phyloP scores from a whole-genome alignment of 2,113 vertebrate species.

The Reinhardtius hippoglossoides region DNA sequence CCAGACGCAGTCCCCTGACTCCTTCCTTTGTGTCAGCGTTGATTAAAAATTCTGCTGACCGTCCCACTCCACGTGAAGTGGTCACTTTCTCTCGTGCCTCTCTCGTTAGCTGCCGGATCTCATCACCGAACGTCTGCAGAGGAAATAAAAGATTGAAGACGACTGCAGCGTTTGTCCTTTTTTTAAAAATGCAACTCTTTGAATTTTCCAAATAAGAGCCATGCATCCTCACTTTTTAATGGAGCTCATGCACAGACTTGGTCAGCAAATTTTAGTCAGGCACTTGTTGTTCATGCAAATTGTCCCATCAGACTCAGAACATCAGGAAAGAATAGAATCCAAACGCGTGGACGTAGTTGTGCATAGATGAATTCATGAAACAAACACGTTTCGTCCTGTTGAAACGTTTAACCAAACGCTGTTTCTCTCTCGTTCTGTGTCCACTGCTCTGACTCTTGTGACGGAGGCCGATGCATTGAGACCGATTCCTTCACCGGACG shows the following conservation, averaged over 20 bases:
- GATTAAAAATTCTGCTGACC: constrained; percentile 42
- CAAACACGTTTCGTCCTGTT: background rate
- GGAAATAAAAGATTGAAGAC: background rate
- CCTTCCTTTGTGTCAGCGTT: constrained; percentile 5
- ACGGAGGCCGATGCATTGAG: constrained; percentile 44
- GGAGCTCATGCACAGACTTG: background rate
- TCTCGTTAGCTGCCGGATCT: constrained; percentile 21
- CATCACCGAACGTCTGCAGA: constrained; percentile 20
- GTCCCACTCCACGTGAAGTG: constrained; percentile 20
- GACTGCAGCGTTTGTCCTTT: background rate
- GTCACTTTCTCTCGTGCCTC: constrained; percentile 11
- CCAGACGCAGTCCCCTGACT: constrained; percentile 13
- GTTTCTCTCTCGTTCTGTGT: constrained; percentile 6
- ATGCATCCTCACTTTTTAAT: background rate
- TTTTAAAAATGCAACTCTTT: background rate
- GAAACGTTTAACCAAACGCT: background rate
- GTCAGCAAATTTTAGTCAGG: background rate
- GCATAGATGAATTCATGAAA: background rate
- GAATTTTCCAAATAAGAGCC: background rate
- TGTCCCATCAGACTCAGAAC: background rate
- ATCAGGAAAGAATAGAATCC: background rate
- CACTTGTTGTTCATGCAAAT: background rate
- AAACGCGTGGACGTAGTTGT: background rate
- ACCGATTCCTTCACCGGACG: constrained; percentile 40
- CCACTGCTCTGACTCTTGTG: constrained; percentile 7